A percentile compares a stretch with the other conserved stretches of the same genome.
phyloP scores from a whole-genome alignment of 2,888 invertebrate species.

The Phanerotoma sp. region DNA sequence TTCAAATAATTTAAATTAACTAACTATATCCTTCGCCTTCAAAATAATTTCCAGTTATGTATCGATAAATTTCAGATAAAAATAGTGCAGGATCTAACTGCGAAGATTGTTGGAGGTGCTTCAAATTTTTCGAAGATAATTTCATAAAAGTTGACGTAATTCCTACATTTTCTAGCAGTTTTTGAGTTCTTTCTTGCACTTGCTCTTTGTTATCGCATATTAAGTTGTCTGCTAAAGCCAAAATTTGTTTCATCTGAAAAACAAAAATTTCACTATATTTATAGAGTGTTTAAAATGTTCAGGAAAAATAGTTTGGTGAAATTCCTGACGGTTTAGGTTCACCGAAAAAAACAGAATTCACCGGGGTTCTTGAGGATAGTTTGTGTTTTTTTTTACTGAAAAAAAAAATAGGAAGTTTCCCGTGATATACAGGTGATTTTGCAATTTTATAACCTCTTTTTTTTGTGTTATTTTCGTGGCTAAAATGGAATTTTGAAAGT shows the following conservation, averaged over 20 bases:
- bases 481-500: too few relatives aligned
- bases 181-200: conserved; percentile 42
- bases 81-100: conserved; percentile 44
- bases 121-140: conserved; percentile 40
- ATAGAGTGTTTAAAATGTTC: too few relatives aligned
- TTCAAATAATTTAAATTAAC: conserved; percentile 17
- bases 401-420: too few relatives aligned
- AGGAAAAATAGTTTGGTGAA: too few relatives aligned
- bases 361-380: too few relatives aligned
- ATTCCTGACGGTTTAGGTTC: too few relatives aligned
- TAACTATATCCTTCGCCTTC: conserved; percentile 47
- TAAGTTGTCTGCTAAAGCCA: conserved; percentile 42
- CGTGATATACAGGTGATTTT: too few relatives aligned
- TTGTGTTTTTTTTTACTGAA: too few relatives aligned
- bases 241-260: conserved; percentile 42
- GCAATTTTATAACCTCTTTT: too few relatives aligned
- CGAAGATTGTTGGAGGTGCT: conserved; percentile 36
- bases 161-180: conserved; percentile 43
- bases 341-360: too few relatives aligned
- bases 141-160: conserved; percentile 44
- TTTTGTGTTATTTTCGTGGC: too few relatives aligned
- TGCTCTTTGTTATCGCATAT: conserved; percentile 45
- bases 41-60: conserved; percentile 46
- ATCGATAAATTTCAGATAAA: conserved; percentile 46
- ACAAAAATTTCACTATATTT: not conserved